Conservation (phyloP, 2,797 vertebrate species). For the Botia almorhae region DNA sequence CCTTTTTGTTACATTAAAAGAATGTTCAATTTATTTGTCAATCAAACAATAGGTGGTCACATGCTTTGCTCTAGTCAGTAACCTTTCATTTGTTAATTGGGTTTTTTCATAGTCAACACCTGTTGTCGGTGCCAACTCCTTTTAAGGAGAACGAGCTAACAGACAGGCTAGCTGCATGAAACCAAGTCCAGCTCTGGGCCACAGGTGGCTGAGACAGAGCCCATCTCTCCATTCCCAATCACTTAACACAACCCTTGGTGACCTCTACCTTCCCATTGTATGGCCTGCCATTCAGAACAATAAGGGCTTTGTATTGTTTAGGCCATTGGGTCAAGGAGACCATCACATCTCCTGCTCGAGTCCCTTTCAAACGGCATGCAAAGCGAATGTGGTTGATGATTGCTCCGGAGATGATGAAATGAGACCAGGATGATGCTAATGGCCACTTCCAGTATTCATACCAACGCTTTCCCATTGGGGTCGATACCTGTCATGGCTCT, state of each 20-base stretch:
- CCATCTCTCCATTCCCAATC: conserved; percentile 62
- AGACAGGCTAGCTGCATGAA: conserved; percentile 50
- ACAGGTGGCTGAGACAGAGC: conserved; percentile 56
- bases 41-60: not conserved
- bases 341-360: conserved; percentile 41
- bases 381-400: conserved; percentile 61
- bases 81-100: conserved; percentile 44
- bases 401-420: conserved; percentile 51
- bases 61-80: conserved; percentile 35
- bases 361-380: conserved; percentile 56
- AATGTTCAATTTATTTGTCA: not conserved
- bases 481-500: conserved; percentile 21
- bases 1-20: not conserved
- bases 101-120: conserved; percentile 56
- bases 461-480: conserved; percentile 21
- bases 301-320: conserved; percentile 64
- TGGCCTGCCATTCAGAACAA: conserved; percentile 64
- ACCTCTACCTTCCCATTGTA: conserved; percentile 63
- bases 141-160: conserved; percentile 55
- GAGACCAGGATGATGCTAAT: conserved; percentile 53
- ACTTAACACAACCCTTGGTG: conserved; percentile 58
- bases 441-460: conserved; percentile 30
- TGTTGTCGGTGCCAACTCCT: conserved; percentile 51
- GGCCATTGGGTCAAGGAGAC: conserved; percentile 55
- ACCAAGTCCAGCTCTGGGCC: conserved; percentile 52